Base-by-base conservation (phyloP, 2,797 vertebrate genomes). In the Erethizon dorsatum region DNA sequence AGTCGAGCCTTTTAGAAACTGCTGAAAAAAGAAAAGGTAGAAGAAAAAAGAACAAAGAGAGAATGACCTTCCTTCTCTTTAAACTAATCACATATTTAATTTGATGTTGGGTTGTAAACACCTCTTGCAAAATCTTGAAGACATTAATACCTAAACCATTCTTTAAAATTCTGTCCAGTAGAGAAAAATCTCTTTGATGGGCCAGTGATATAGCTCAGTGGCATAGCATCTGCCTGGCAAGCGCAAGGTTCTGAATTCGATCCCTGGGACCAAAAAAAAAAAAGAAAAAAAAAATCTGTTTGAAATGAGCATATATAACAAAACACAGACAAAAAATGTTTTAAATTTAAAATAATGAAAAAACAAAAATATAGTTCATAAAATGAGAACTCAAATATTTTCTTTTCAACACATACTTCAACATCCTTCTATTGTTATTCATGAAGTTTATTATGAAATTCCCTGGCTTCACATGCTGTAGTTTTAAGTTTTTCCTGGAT, bases 401-500 rank as follows among this genome's bases (percentile, higher is more conserved):
- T 65, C 61, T 96, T 93, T 97, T 91, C 61, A 96, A 83, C 14
- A 88, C n/a, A 33, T 61, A 14, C 2, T 57, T 92, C 47, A 85
- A 28, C 2, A 63, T 67, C 28, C 3, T 78, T 79, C 56, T 56
- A 89, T 67, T 88, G 20, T n/a, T 91, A 91, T 89, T 86, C 47
- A 67, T 91, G 52, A 83, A 95, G 87, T 83, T 91, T 80, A 63
- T 83, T 85, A 78, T 13, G 47, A 86, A 94, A 95, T 93, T 92
- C 50, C 28, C 93, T 92, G 54, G n/a, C 10, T 85, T 92, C 15
- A 59, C 5, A 59, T 57, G 1, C 2, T 69, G 1, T 77, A 78
- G 33, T 77, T 89, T 95, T 47, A 83, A 50, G 61, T 37, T 77
- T 83, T 75, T 6, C 12, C 0, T n/a, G 13, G 20, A 37, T 13